A percentile compares a stretch with the other conserved stretches of the same genome.
Conservation (phyloP, 2,113 vertebrate species). For the Brachyhypopomus gauderio region DNA sequence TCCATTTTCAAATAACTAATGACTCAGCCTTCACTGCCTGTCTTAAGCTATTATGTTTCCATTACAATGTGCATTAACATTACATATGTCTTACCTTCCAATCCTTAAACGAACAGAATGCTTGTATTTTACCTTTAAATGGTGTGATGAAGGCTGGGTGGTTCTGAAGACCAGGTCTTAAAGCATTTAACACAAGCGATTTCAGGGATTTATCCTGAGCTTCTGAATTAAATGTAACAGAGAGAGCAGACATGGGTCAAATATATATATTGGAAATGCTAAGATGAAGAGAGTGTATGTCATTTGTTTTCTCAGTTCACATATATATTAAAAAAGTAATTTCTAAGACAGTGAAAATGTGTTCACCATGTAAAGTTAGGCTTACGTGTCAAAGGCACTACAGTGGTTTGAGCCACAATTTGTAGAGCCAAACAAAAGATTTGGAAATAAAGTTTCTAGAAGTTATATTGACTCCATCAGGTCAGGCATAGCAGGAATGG, state of each 20-base stretch:
- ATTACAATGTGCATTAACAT: background rate
- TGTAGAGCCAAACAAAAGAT: background rate
- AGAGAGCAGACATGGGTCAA: constrained; percentile 17
- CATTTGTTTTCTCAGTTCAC: constrained; percentile 16
- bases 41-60: too few relatives aligned
- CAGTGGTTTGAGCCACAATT: background rate
- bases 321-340: background rate
- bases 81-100: background rate
- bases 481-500: background rate
- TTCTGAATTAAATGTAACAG: constrained; percentile 40
- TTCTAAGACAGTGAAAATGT: constrained; percentile 1
- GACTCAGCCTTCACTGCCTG: too few relatives aligned
- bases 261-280: constrained; percentile 7
- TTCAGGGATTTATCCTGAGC: constrained; percentile 13
- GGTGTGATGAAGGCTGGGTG: constrained; percentile 17
- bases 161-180: constrained; percentile 16
- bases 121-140: background rate
- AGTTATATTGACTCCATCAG: background rate
- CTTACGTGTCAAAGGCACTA: background rate
- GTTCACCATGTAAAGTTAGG: background rate
- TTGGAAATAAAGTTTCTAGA: background rate
- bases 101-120: background rate
- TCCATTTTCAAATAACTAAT: too few relatives aligned
- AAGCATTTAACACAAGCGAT: constrained; percentile 32
- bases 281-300: background rate